A percentile compares a stretch with the other conserved stretches of the same genome.
These are phyloP conservation scores for Loris lydekkerianus DNA, from an alignment of 2,797 vertebrate species.

Conservation along the genomic window DNA sequence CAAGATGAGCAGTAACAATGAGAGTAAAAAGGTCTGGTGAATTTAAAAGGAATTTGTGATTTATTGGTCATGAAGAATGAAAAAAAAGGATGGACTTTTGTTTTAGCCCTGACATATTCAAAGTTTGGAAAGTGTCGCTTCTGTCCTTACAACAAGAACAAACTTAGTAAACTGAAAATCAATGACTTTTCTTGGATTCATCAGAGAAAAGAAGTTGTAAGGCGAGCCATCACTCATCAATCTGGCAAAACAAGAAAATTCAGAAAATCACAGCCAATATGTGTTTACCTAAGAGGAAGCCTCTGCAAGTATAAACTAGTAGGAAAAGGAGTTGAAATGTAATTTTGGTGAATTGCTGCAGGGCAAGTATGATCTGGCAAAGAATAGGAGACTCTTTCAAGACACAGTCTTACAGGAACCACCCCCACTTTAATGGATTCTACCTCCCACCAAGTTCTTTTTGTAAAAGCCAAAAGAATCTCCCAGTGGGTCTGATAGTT, in stretches of 20 bases:
- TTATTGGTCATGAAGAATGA: neutral
- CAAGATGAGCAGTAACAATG: neutral
- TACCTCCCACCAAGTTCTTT: neutral
- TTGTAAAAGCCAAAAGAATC: constrained; percentile 20
- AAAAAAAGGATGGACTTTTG: neutral
- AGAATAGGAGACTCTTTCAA: neutral
- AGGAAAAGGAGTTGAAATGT: neutral
- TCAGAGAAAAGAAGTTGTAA: neutral
- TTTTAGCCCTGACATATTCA: neutral
- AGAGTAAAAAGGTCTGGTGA: neutral
- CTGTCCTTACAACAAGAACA: neutral
- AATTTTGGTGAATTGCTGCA: neutral
- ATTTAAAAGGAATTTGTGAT: neutral
- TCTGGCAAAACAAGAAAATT: neutral
- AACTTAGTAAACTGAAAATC: neutral
- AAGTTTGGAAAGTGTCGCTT: neutral
- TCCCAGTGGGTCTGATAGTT: neutral
- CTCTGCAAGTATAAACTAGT: neutral
- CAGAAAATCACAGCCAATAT: neutral
- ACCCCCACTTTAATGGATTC: neutral
- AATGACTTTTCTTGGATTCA: neutral
- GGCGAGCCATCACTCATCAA: neutral
- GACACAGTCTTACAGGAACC: neutral
- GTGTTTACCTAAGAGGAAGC: neutral
- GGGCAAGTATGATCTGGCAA: neutral